Evolutionary conservation across 2,113 vertebrate genomes (phyloP).

Genomic region (Limanda limanda): DNA sequence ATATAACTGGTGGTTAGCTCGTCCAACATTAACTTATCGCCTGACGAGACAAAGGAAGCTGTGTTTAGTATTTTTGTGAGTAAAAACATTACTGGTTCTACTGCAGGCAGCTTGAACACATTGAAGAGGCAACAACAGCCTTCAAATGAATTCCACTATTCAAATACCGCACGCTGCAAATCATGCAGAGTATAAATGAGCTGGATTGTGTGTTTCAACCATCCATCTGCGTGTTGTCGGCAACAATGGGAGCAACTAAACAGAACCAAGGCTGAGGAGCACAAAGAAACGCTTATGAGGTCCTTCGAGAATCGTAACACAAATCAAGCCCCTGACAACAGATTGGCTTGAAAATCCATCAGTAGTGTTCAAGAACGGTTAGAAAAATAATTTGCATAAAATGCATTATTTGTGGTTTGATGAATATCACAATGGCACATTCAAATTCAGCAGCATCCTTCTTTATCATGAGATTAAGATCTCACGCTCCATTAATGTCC

Average conservation of each 20-base stretch:
- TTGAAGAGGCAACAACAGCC: background rate
- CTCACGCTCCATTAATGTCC: conserved; percentile 12
- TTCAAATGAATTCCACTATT: background rate
- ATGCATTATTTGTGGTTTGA: conserved; percentile 7
- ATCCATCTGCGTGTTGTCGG: background rate
- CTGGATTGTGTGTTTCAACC: background rate
- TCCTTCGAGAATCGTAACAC: background rate
- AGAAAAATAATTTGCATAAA: background rate
- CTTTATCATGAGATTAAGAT: conserved; percentile 47
- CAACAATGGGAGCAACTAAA: background rate
- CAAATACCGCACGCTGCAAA: too few species aligned
- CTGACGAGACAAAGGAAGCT: too few species aligned
- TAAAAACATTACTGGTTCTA: too few species aligned
- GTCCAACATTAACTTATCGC: too few species aligned
- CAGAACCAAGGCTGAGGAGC: conserved; percentile 7
- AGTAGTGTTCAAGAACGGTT: background rate
- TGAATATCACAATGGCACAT: conserved; percentile 17
- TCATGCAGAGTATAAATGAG: too few species aligned
- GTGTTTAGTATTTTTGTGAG: too few species aligned
- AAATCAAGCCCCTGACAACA: background rate
- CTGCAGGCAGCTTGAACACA: background rate
- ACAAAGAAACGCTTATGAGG: conserved; percentile 3
- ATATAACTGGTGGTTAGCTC: too few species aligned
- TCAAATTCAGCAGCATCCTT: conserved; percentile 32
- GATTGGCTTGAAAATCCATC: background rate